phyloP scores from a whole-genome alignment of 2,113 vertebrate genomes.

The Passer domesticus region DNA sequence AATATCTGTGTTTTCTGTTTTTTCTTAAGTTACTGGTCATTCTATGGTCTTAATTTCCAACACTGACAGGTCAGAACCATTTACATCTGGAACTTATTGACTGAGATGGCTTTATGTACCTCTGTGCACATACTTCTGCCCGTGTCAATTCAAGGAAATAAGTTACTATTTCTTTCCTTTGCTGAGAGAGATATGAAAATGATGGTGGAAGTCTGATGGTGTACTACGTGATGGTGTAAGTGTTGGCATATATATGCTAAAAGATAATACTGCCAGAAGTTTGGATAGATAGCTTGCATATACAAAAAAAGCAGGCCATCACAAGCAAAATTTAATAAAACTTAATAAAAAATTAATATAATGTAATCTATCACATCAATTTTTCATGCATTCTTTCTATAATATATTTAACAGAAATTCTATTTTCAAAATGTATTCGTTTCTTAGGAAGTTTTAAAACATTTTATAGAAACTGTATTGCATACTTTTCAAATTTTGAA shows the following conservation, averaged over 20 bases:
- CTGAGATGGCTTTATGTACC: not conserved
- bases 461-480: not conserved
- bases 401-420: conserved; percentile 2
- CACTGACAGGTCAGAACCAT: not conserved
- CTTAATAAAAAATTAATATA: not conserved
- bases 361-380: not conserved
- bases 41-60: not conserved
- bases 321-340: not conserved
- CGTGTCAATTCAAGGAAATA: not conserved
- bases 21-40: not conserved
- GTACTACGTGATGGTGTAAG: not conserved
- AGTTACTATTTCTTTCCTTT: not conserved
- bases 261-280: not conserved
- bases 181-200: not conserved
- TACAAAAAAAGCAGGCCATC: not conserved
- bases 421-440: not conserved
- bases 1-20: not conserved
- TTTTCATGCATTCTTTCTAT: not conserved
- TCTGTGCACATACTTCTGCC: not conserved
- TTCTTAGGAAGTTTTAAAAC: conserved; percentile 3
- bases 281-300: not conserved
- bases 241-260: not conserved
- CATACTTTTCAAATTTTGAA: not conserved
- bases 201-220: not conserved
- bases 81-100: not conserved